phyloP scores from a whole-genome alignment of 1,140 invertebrate genomes.

The Pectinophora gossypiella region DNA sequence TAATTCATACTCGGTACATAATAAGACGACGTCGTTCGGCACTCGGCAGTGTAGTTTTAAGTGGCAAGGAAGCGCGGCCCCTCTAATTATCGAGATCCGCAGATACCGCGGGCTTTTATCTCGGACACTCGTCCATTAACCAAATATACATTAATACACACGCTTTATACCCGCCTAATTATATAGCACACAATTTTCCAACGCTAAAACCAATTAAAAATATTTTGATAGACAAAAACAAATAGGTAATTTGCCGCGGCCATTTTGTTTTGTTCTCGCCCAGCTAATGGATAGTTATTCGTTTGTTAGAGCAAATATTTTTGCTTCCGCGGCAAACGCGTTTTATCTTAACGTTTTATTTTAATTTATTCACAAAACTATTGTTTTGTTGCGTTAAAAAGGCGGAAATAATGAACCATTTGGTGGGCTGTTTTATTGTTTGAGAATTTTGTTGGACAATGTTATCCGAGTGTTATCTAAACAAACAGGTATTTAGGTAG shows the following conservation, averaged over 20 bases:
- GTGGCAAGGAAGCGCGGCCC: conserved; percentile 52
- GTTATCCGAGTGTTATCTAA: not conserved
- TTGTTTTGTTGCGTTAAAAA: conserved; percentile 20
- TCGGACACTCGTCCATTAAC: conserved; percentile 66
- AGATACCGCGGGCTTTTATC: conserved; percentile 69
- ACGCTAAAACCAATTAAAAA: conserved; percentile 69
- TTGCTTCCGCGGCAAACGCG: conserved; percentile 36
- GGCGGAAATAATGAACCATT: conserved; percentile 16
- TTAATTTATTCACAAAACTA: conserved; percentile 23
- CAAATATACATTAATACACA: conserved; percentile 70
- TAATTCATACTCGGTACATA: conserved; percentile 29
- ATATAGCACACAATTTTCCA: conserved; percentile 63
- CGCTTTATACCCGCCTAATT: conserved; percentile 59
- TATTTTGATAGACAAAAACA: conserved; percentile 72
- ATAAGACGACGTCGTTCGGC: conserved; percentile 37
- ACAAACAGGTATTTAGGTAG: too few species aligned
- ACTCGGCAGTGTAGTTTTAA: conserved; percentile 60
- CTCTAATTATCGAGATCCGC: conserved; percentile 64
- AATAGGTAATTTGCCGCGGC: conserved; percentile 52
- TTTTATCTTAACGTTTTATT: conserved; percentile 23
- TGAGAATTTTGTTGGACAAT: too few species aligned
- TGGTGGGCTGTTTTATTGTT: not conserved
- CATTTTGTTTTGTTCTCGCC: conserved; percentile 29
- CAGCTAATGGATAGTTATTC: conserved; percentile 47
- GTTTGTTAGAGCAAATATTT: conserved; percentile 37